Evolutionary conservation across 2,888 invertebrate genomes (phyloP).

Genomic region (Junonia oenone): DNA sequence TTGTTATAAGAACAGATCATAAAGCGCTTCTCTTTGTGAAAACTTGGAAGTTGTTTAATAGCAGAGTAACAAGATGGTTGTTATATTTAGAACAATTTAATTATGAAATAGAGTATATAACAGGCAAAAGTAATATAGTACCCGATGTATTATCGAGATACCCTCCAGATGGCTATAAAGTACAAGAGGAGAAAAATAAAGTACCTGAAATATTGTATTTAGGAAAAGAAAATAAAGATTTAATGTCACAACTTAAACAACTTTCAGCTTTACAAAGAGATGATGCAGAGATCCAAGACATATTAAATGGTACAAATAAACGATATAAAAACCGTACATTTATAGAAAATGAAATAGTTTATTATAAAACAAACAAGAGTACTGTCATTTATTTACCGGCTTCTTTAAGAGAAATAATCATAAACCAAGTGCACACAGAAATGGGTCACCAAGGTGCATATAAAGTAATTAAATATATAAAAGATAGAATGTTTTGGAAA

Average conservation of each 20-base stretch:
- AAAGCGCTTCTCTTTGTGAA: constrained; percentile 30
- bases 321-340: neutral
- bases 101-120: constrained; percentile 28
- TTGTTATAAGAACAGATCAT: constrained; percentile 32
- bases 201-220: constrained; percentile 20
- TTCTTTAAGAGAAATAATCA: constrained; percentile 6
- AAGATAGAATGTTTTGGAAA: constrained; percentile 30
- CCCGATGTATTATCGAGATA: constrained; percentile 26
- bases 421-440: constrained; percentile 26
- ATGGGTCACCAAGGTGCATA: constrained; percentile 33
- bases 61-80: constrained; percentile 30
- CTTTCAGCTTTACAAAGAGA: neutral
- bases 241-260: neutral
- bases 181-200: constrained; percentile 23
- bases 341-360: neutral
- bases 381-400: constrained; percentile 17
- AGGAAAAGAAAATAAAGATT: constrained; percentile 2
- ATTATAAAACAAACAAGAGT: neutral
- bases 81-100: constrained; percentile 31
- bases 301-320: neutral
- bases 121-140: constrained; percentile 21
- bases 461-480: constrained; percentile 28
- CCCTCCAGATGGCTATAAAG: constrained; percentile 5
- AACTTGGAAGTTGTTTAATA: constrained; percentile 31
- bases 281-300: neutral